phyloP scores from a whole-genome alignment of 2,797 vertebrate species.

The Acridotheres tristis region DNA sequence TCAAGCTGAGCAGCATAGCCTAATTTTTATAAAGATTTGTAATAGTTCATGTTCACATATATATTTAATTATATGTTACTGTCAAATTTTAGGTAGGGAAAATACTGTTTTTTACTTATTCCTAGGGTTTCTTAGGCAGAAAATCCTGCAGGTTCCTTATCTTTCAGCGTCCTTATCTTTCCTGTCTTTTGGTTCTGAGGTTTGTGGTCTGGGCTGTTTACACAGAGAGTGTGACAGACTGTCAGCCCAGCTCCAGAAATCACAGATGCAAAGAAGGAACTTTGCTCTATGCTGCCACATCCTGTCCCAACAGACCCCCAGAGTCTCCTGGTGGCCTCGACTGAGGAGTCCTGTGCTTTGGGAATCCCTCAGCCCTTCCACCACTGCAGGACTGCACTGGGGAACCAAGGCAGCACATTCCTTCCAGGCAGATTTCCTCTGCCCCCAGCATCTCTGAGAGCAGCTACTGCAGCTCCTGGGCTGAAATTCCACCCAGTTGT shows the following conservation, averaged over 20 bases:
- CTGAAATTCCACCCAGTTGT: background rate
- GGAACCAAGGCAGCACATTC: background rate
- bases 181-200: background rate
- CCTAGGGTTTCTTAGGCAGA: background rate
- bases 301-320: background rate
- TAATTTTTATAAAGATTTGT: background rate
- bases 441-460: background rate
- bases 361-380: background rate
- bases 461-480: background rate
- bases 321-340: background rate
- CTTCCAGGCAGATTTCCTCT: background rate
- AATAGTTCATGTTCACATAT: background rate
- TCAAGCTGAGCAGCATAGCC: background rate
- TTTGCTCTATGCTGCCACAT: background rate
- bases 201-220: background rate
- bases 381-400: background rate
- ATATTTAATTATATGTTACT: background rate
- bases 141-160: background rate
- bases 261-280: background rate
- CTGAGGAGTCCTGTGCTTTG: fast-evolving
- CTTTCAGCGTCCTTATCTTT: background rate
- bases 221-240: background rate
- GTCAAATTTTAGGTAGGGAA: background rate
- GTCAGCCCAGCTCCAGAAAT: background rate
- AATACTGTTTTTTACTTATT: background rate